Evolutionary conservation across 30 jellyfish, hydroid and myxozoan species (phyloP).

Genomic region (Cassiopea xamachana): DNA sequence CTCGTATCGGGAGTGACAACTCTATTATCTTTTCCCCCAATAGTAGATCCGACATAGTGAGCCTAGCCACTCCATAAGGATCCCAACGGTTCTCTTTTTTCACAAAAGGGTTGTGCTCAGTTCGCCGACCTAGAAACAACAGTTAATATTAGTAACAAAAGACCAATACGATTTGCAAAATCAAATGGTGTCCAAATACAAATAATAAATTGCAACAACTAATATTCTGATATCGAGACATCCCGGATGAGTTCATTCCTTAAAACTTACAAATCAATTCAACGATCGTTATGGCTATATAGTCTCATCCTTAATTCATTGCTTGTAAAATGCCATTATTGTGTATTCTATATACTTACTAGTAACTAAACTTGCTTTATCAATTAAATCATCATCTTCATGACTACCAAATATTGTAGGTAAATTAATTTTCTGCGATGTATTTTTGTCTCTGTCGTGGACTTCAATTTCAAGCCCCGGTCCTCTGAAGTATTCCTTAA

Average conservation of each 20-base stretch:
- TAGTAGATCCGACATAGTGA: slow-evolving; percentile 76
- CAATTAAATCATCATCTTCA: slow-evolving; percentile 68
- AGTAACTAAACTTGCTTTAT: slow-evolving; percentile 55
- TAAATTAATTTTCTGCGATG: slow-evolving; percentile 28
- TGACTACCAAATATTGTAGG: slow-evolving; percentile 80
- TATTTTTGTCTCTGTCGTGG: slow-evolving; percentile 91
- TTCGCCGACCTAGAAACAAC: slow-evolving; percentile 51
- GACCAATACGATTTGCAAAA: too few species aligned
- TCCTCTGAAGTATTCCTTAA: slow-evolving; percentile 89
- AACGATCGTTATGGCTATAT: too few species aligned
- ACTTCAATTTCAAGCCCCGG: slow-evolving; percentile 88
- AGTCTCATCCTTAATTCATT: too few species aligned
- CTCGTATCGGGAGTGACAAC: slow-evolving; percentile 57
- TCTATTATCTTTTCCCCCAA: slow-evolving; percentile 84
- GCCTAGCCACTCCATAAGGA: slow-evolving; percentile 88
- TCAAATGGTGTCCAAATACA: too few species aligned
- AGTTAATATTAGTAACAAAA: neutral
- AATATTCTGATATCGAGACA: too few species aligned
- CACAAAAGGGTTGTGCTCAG: slow-evolving; percentile 65
- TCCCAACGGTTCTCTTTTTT: slow-evolving; percentile 69
- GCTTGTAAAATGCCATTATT: too few species aligned
- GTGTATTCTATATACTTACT: slow-evolving; percentile 3
- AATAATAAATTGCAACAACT: too few species aligned
- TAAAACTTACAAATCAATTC: too few species aligned
- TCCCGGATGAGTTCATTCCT: too few species aligned